Evolutionary conservation across 2,888 invertebrate species (phyloP).

Genomic region (Polydrusus tereticollis): DNA sequence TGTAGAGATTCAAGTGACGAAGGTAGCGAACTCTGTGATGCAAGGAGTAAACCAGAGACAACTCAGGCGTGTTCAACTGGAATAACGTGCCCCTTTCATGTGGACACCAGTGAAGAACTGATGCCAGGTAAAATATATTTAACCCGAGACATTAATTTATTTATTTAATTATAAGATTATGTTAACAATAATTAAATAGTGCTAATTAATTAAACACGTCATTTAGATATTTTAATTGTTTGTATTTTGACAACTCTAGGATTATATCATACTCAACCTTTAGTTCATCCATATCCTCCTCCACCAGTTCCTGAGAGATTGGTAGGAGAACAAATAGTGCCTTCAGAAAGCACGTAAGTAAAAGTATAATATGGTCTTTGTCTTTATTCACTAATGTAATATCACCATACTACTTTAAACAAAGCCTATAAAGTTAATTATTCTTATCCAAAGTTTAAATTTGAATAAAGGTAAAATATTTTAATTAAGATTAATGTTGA

Average conservation of each 20-base stretch:
- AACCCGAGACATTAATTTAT: too few species aligned
- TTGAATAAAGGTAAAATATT: too few species aligned
- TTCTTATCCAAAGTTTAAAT: too few species aligned
- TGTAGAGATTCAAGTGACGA: slow-evolving; percentile 77
- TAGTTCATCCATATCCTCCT: slow-evolving; percentile 78
- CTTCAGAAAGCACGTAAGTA: slow-evolving; percentile 86
- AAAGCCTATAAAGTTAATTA: slow-evolving; percentile 10
- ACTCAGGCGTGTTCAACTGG: slow-evolving; percentile 82
- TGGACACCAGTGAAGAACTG: slow-evolving; percentile 72
- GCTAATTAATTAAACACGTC: too few species aligned
- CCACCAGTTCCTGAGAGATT: slow-evolving; percentile 78
- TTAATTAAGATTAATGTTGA: too few species aligned
- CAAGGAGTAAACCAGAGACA: slow-evolving; percentile 75
- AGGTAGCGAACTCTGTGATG: slow-evolving; percentile 75
- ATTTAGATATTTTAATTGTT: background rate
- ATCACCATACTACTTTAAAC: slow-evolving; percentile 3
- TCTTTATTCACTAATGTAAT: background rate
- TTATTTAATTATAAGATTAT: too few species aligned
- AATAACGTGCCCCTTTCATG: slow-evolving; percentile 71
- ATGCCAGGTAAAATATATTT: slow-evolving; percentile 46
- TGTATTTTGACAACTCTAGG: slow-evolving; percentile 65
- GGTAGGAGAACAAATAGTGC: slow-evolving; percentile 78
- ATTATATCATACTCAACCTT: slow-evolving; percentile 75
- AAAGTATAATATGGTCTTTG: background rate
- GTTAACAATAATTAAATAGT: too few species aligned